These are phyloP conservation scores for Nematolebias whitei DNA, from an alignment of 2,113 vertebrate species.

Conservation along the genomic window DNA sequence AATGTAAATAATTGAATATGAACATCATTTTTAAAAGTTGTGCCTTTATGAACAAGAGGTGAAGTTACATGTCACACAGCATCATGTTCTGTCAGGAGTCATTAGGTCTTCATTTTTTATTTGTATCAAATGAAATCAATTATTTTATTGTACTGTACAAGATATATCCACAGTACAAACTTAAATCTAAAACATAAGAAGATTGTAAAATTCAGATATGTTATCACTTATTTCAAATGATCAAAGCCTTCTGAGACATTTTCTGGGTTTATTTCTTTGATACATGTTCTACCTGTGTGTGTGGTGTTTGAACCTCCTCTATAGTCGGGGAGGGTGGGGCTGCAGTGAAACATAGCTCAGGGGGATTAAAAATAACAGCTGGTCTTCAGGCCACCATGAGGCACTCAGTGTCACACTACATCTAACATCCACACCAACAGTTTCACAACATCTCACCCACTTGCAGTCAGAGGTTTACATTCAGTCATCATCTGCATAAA, in stretches of 20 bases:
- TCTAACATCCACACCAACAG: slow-evolving; percentile 30
- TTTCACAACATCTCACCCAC: slow-evolving; percentile 28
- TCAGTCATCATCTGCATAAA: too few species aligned
- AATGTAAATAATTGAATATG: background rate
- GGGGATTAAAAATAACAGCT: slow-evolving; percentile 85
- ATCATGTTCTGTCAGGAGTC: background rate
- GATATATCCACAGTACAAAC: too few species aligned
- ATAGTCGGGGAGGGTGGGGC: slow-evolving; percentile 40
- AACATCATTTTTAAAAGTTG: slow-evolving; percentile 1
- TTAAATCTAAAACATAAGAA: background rate
- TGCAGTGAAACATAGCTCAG: slow-evolving; percentile 67
- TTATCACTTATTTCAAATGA: background rate
- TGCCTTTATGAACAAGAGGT: background rate
- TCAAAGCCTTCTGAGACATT: slow-evolving; percentile 5
- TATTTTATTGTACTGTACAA: too few species aligned
- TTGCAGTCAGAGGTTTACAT: background rate
- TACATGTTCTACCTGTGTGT: slow-evolving; percentile 26
- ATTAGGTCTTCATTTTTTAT: too few species aligned
- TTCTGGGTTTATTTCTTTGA: background rate
- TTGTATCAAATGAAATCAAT: slow-evolving; percentile 1
- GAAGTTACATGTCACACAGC: background rate
- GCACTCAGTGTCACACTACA: slow-evolving; percentile 56
- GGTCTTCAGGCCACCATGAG: slow-evolving; percentile 75
- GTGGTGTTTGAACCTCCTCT: slow-evolving; percentile 31
- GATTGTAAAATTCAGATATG: too few species aligned